Base-by-base conservation (phyloP, 2,797 vertebrate genomes). In the Notoglanidium macrostoma region DNA sequence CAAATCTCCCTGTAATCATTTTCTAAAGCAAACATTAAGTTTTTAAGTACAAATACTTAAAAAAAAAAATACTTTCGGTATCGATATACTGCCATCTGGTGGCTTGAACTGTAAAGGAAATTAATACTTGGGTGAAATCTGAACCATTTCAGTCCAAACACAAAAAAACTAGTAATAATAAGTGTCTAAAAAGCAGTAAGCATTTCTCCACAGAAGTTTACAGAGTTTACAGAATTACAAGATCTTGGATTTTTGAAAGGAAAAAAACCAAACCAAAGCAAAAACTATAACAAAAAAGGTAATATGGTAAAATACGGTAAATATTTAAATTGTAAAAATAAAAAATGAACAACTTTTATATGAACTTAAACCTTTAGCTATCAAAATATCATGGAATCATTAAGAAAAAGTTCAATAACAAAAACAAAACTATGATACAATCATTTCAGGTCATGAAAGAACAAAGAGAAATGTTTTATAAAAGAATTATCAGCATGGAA, bases 1-100 rank as follows among this genome's bases (percentile, higher is more conserved):
- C 29, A 57, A 29, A 26, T 94, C 93, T 94, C 94, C 93, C 91
- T 92, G 94, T 95, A 93, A 94, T 94, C 90, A 92, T 95, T 92
- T 91, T 94, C 93, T 95, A 95, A 90, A 93, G 17, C 44, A 67
- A 29, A 46, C 5, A 49, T 9, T 57, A 81, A 61, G 0, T 1
- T 3, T 46, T n/a, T 40, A 23, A 4, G 5, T 40, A 40, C 35
- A 35, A 54, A 5, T 9, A 61, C 2, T 14, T 77, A 44, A 23
- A 54, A 76, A 51, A 15, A 54, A 63, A n/a, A 72, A 40, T n/a
- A 76, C n/a, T 57, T 19, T 54, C n/a, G 4, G 3, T 32, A 8
- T 35, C 14, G 54, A 15, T 73, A 12, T 73, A 1, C 2, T 29
- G 49, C 26, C 46, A 0, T 51, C 44, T n/a, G 72, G 14, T 23